Conservation (phyloP, 1,140 invertebrate species). For the Antheraea mylitta region DNA sequence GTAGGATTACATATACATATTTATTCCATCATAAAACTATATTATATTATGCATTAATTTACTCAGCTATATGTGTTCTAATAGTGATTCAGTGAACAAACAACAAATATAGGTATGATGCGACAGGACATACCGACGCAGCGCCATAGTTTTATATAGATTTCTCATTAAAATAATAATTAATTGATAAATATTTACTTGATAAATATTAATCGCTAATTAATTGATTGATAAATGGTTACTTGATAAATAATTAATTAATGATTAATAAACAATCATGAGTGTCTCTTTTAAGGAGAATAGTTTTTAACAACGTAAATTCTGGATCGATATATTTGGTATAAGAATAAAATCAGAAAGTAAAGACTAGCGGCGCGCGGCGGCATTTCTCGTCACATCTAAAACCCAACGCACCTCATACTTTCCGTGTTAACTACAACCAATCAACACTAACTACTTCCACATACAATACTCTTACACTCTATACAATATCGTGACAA, state of each 20-base stretch:
- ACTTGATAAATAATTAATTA: no score
- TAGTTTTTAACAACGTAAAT: no score
- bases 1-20: slow-evolving; percentile 77
- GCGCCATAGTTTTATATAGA: neutral
- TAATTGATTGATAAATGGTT: no score
- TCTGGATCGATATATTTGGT: no score
- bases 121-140: neutral
- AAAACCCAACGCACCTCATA: neutral
- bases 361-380: no score
- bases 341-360: no score
- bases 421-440: slow-evolving; percentile 47
- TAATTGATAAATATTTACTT: no score
- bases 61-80: slow-evolving; percentile 69
- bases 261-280: no score
- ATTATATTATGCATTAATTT: slow-evolving; percentile 67
- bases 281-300: no score
- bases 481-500: neutral
- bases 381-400: slow-evolving; percentile 8
- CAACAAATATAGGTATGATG: slow-evolving; percentile 50
- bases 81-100: slow-evolving; percentile 69
- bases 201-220: no score
- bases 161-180: no score
- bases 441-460: slow-evolving; percentile 44
- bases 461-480: slow-evolving; percentile 24
- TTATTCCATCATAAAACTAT: slow-evolving; percentile 68